These are phyloP conservation scores for Zosterops borbonicus DNA, from an alignment of 2,113 vertebrate species.

Conservation along the genomic window DNA sequence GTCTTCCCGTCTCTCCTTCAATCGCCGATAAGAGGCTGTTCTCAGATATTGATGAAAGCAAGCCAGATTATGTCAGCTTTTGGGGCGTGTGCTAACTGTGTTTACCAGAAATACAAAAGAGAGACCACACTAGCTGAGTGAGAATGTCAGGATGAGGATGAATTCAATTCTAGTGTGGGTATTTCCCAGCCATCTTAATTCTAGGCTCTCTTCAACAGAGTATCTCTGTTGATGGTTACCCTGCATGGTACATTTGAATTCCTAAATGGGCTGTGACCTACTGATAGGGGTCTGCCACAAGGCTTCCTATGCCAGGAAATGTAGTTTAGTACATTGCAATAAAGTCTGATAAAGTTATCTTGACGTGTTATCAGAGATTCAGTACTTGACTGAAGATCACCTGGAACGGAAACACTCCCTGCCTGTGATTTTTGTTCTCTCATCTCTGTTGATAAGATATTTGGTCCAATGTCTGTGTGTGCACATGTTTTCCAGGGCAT, in stretches of 20 bases:
- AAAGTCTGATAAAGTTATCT: background rate
- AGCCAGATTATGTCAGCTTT: background rate
- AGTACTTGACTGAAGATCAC: background rate
- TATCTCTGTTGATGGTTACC: background rate
- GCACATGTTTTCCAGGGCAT: background rate
- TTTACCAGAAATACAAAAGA: background rate
- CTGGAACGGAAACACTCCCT: background rate
- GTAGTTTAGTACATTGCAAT: background rate
- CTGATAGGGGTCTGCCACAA: background rate
- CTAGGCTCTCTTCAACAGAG: background rate
- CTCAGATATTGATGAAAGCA: background rate
- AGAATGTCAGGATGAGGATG: background rate
- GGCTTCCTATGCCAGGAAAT: background rate
- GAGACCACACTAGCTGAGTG: background rate
- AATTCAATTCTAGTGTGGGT: background rate
- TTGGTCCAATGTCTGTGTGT: conserved; percentile 3
- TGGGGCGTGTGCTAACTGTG: background rate
- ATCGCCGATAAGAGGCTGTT: background rate
- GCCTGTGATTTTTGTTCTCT: background rate
- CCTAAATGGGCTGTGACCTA: background rate
- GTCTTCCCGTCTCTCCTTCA: too few relatives aligned
- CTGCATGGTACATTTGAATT: background rate
- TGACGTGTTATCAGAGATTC: background rate
- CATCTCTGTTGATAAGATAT: background rate
- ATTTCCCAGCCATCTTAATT: background rate